These are phyloP conservation scores for Nesometra sesokonis DNA, from an alignment of 35 echinoderm and acorn worm species.

Conservation along the genomic window DNA sequence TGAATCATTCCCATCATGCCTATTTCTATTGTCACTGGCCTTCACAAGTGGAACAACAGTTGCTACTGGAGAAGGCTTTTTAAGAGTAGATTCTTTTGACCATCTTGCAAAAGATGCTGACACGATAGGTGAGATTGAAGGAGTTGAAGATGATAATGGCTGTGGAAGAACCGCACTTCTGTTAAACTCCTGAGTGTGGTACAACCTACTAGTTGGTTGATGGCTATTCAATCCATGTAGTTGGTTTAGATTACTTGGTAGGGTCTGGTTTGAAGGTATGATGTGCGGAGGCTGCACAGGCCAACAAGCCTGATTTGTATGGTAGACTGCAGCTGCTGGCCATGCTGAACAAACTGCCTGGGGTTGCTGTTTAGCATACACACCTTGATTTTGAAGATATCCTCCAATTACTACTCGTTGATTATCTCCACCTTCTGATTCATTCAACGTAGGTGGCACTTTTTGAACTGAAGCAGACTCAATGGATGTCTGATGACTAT, in stretches of 20 bases:
- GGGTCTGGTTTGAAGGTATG: neutral
- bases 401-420: neutral
- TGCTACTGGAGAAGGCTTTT: neutral
- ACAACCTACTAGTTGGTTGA: neutral
- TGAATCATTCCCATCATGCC: neutral
- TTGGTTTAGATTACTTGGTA: neutral
- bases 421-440: neutral
- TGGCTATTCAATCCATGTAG: neutral
- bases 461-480: neutral
- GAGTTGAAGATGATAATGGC: neutral
- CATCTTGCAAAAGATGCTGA: neutral
- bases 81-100: neutral
- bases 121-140: neutral
- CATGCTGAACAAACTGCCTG: neutral
- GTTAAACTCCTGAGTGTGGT: neutral
- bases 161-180: neutral
- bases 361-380: neutral
- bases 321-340: neutral
- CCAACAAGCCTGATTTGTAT: neutral
- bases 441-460: neutral
- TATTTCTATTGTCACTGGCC: neutral
- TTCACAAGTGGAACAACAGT: neutral
- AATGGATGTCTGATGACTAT: neutral
- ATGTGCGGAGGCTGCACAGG: neutral
- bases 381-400: no score